Evolutionary conservation across 1,140 invertebrate genomes (phyloP).

Genomic region (Drosophila neocordata): DNA sequence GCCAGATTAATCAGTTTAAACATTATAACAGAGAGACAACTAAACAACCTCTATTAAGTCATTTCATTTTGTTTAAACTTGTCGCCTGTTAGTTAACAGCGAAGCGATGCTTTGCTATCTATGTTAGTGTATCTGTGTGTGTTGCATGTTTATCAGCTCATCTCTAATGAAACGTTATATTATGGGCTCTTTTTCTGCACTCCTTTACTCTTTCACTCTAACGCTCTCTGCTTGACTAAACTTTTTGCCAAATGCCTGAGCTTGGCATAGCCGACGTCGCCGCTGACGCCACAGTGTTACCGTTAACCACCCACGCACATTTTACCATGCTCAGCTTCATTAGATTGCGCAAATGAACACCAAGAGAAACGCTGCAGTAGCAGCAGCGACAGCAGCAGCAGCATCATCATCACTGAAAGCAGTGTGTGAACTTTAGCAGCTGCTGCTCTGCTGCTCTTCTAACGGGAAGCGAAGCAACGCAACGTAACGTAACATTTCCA

Average conservation of each 20-base stretch:
- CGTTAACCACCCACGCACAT: conserved; percentile 73
- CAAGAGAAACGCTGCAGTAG: background rate
- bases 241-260: conserved; percentile 50
- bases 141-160: conserved; percentile 73
- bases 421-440: conserved; percentile 68
- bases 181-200: conserved; percentile 34
- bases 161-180: conserved; percentile 77
- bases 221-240: conserved; percentile 35
- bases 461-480: background rate
- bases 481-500: conserved; percentile 25
- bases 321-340: conserved; percentile 69
- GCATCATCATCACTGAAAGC: conserved; percentile 13
- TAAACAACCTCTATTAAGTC: no score
- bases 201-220: background rate
- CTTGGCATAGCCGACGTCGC: conserved; percentile 28
- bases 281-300: conserved; percentile 23
- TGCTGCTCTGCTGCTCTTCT: conserved; percentile 35
- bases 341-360: conserved; percentile 74
- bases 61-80: no score
- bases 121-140: conserved; percentile 9
- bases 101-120: background rate
- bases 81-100: conserved; percentile 3
- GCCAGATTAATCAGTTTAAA: no score
- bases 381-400: background rate
- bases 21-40: no score